Conservation (phyloP, 2,113 vertebrate genomes). For the Anser brachyrhynchus region DNA sequence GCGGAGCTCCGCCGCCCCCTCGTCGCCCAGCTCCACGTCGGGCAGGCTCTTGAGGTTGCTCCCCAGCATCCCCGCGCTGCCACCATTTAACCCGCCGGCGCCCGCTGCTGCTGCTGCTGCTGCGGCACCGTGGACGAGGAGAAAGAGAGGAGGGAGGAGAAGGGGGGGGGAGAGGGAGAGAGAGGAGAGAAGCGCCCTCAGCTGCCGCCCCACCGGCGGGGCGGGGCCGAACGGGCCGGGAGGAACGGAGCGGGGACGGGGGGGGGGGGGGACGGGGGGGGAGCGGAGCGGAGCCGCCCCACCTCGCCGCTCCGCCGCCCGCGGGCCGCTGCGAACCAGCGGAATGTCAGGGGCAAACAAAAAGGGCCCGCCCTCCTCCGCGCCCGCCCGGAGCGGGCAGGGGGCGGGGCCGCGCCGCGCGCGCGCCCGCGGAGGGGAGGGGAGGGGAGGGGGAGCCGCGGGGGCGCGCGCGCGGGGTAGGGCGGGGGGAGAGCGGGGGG, state of each 20-base stretch:
- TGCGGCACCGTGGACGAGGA: neutral
- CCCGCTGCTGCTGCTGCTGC: neutral
- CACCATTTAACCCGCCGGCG: constrained; percentile 83
- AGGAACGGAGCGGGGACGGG: neutral
- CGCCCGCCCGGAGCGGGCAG: neutral
- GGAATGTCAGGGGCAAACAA: constrained; percentile 37
- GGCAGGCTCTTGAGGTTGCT: constrained; percentile 84
- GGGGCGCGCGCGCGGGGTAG: neutral
- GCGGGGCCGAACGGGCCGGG: neutral
- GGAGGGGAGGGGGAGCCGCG: neutral
- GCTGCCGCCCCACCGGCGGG: constrained; percentile 8
- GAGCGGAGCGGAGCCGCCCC: neutral
- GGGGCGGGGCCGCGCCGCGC: neutral
- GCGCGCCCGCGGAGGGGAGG: neutral
- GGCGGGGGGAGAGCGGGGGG: neutral
- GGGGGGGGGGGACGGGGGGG: too few relatives aligned
- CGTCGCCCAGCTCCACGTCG: constrained; percentile 77
- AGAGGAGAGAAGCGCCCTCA: constrained; percentile 17
- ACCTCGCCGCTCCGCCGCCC: neutral
- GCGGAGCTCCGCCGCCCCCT: constrained; percentile 74
- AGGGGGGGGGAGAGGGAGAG: neutral
- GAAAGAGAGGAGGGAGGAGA: neutral
- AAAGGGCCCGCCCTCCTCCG: constrained; percentile 24
- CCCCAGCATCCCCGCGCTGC: constrained; percentile 87
- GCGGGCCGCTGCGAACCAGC: constrained; percentile 27